Evolutionary conservation across 2,113 vertebrate species (phyloP).

Genomic region (Phoenicopterus ruber): DNA sequence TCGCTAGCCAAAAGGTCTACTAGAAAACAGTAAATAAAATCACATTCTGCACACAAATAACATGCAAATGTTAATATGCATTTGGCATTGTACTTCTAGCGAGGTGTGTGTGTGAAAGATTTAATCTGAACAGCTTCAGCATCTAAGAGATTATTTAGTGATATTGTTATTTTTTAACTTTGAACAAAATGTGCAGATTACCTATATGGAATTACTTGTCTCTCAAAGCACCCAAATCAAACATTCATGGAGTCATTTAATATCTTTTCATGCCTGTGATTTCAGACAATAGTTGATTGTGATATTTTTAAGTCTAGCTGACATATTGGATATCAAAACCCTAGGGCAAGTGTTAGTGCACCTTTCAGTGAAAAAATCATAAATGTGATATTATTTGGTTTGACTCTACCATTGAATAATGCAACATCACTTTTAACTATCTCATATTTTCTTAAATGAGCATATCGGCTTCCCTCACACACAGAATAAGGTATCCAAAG

Average conservation of each 20-base stretch:
- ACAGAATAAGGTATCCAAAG: not conserved
- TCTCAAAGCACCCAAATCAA: not conserved
- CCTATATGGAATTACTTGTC: not conserved
- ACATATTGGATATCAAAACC: not conserved
- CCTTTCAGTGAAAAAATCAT: not conserved
- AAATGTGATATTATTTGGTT: not conserved
- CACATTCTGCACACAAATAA: not conserved
- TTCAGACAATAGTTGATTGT: not conserved
- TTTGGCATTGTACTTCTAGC: not conserved
- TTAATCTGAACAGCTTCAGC: not conserved
- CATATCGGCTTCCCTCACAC: not conserved
- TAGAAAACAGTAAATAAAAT: not conserved
- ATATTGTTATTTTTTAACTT: not conserved
- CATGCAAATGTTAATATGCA: not conserved
- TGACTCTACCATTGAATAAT: not conserved
- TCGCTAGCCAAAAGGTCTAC: not conserved
- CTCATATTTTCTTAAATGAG: not conserved
- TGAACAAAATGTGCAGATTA: not conserved
- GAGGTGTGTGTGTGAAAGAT: not conserved
- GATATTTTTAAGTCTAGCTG: not conserved
- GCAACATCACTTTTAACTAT: not conserved
- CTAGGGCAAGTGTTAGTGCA: not conserved
- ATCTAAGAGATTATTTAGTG: not conserved
- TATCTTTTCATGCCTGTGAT: not conserved
- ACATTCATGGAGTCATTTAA: not conserved